Evolutionary conservation across 2,797 vertebrate genomes (phyloP).

Genomic region (Phoeniculus purpureus): DNA sequence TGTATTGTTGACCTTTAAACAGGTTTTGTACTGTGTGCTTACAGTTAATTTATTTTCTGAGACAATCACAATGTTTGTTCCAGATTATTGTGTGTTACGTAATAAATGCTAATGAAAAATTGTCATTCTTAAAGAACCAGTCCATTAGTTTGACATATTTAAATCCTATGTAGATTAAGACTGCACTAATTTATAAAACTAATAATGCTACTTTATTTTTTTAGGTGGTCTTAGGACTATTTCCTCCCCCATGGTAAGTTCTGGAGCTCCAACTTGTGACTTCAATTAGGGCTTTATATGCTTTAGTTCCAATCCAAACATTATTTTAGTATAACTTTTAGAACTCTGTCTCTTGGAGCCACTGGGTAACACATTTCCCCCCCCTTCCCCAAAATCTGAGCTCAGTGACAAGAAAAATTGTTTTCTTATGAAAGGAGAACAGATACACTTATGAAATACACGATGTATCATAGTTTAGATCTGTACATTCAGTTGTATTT

Average conservation of each 20-base stretch:
- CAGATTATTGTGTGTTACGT: background rate
- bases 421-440: constrained; percentile 39
- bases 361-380: constrained; percentile 44
- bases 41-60: too few relatives aligned
- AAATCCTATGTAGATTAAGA: constrained; percentile 46
- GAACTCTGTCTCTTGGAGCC: constrained; percentile 24
- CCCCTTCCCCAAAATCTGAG: constrained; percentile 61
- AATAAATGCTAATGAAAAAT: background rate
- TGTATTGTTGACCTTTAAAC: background rate
- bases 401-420: constrained; percentile 46
- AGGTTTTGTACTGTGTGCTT: background rate
- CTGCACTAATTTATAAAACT: constrained; percentile 59
- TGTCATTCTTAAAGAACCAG: background rate
- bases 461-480: background rate
- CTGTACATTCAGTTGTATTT: constrained; percentile 5
- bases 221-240: constrained; percentile 73
- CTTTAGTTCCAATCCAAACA: constrained; percentile 61
- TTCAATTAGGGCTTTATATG: constrained; percentile 67
- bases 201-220: constrained; percentile 71
- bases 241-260: constrained; percentile 75
- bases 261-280: constrained; percentile 76
- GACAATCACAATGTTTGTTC: too few relatives aligned
- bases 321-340: constrained; percentile 2
- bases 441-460: background rate
- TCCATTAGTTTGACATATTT: background rate